Conservation (phyloP, 2,113 vertebrate genomes). For the Xenotilapia longispinis region DNA sequence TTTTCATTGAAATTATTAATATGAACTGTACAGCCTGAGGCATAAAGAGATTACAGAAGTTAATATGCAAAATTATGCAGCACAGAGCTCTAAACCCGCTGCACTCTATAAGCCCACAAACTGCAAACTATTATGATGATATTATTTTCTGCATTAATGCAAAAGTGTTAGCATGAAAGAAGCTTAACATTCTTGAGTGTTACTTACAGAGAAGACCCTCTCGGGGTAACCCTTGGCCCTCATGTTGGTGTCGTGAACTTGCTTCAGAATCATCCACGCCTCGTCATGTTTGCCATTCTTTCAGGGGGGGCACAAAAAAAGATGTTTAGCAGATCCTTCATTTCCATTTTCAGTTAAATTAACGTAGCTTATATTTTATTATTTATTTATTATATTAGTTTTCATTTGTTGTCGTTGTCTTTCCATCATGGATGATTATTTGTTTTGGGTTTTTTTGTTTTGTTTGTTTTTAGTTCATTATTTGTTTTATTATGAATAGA, state of each 20-base stretch:
- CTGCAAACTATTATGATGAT: not conserved
- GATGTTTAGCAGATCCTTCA: not conserved
- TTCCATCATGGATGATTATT: not conserved
- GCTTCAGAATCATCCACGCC: slow-evolving; percentile 98
- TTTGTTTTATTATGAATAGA: not conserved
- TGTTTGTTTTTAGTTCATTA: not conserved
- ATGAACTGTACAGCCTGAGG: not conserved
- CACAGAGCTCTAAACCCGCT: not conserved
- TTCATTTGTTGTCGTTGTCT: accelerated
- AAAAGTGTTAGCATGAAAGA: not conserved
- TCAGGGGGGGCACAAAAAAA: not conserved
- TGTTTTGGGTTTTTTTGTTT: accelerated
- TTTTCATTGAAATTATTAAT: not conserved
- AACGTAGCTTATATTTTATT: accelerated
- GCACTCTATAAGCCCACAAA: not conserved
- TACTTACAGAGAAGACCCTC: slow-evolving; percentile 90
- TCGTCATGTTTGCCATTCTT: slow-evolving; percentile 97
- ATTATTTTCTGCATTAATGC: not conserved
- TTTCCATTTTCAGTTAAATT: accelerated
- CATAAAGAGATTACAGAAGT: not conserved
- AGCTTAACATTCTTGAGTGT: not conserved
- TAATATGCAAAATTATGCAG: slow-evolving; percentile 20
- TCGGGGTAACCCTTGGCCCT: slow-evolving; percentile 94
- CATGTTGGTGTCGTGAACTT: slow-evolving; percentile 98
- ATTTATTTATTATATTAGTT: not conserved